A percentile compares a stretch with the other conserved stretches of the same genome.
Conservation (phyloP, 92 coral and sea anemone species). For the Zoanthus gigantus region DNA sequence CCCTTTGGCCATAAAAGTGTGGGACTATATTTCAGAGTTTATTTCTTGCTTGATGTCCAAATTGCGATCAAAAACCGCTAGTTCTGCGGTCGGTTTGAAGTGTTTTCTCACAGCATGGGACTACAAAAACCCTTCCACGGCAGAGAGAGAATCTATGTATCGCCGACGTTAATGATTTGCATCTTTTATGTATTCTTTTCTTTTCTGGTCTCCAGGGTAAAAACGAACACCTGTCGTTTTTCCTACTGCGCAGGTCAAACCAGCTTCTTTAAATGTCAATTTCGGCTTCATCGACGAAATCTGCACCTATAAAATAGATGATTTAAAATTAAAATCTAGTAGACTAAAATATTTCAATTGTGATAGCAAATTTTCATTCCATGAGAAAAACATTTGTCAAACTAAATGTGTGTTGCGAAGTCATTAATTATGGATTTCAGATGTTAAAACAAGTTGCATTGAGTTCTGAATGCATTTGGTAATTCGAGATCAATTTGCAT, state of each 20-base stretch:
- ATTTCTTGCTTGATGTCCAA: too few relatives aligned
- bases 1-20: too few relatives aligned
- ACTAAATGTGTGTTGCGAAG: background rate
- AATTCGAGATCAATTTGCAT: slow-evolving; percentile 39
- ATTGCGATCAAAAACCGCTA: too few relatives aligned
- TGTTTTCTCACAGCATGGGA: background rate
- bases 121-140: background rate
- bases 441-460: slow-evolving; percentile 40
- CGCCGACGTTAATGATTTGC: background rate
- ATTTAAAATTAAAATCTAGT: background rate
- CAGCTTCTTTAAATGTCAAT: background rate
- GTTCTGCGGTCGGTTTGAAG: too few relatives aligned
- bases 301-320: background rate
- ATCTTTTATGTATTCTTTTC: background rate
- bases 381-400: background rate
- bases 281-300: background rate
- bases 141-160: background rate
- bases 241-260: background rate
- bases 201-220: background rate
- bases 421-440: slow-evolving; percentile 29
- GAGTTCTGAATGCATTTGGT: slow-evolving; percentile 31
- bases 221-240: background rate
- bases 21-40: too few relatives aligned
- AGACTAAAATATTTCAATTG: background rate
- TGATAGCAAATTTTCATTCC: background rate